Evolutionary conservation across 2,888 invertebrate genomes (phyloP), one percentile per base, ranked within the genome.

Genomic region (Phengaris alcon): DNA sequence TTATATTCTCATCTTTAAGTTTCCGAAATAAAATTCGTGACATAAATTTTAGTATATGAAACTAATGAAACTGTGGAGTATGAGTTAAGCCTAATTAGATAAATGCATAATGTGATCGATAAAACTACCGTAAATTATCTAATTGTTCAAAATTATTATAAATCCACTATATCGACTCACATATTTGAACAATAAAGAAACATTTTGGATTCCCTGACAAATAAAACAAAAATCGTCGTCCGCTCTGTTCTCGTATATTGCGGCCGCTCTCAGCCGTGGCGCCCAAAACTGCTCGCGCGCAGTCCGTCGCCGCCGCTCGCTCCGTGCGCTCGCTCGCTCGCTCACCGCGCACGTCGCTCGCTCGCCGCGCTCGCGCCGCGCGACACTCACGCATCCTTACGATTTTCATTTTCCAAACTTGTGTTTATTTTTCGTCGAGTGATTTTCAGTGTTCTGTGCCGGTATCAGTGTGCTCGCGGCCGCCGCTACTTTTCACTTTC

Each of bases 241-340:
- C 35, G 6, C 13, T 9, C 64, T 44, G 64, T 64, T 35, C 64
- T 59, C 4, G 15, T 75, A 88, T 88, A 88, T 90, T 90, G 90
- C 87, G 91, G 90, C 83, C 83, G 84, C 79, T 83, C 79, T 84
- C 64, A 44, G 64, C 35, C 64, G 35, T 35, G 64, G 64, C 64
- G 64, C 64, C 64, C 64, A 64, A 64, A 64, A 64, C 10, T 64
- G 64, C 79, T 83, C 85, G 80, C 81, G 85, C 89, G 90, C 92
- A 93, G 93, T 93, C 90, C 89, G 91, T 89, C 87, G 87, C 90
- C 88, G 90, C 86, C 84, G 86, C 86, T 86, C 88, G 86, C 84
- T 82, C 84, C 80, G 88, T 85, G 90, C 90, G 91, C 86, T 85
- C 86, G 87, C 82, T 85, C 84, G 22, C 64, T 35, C 64, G 64